phyloP scores from a whole-genome alignment of 2,888 invertebrate species.

The Leucoptera coffeella region DNA sequence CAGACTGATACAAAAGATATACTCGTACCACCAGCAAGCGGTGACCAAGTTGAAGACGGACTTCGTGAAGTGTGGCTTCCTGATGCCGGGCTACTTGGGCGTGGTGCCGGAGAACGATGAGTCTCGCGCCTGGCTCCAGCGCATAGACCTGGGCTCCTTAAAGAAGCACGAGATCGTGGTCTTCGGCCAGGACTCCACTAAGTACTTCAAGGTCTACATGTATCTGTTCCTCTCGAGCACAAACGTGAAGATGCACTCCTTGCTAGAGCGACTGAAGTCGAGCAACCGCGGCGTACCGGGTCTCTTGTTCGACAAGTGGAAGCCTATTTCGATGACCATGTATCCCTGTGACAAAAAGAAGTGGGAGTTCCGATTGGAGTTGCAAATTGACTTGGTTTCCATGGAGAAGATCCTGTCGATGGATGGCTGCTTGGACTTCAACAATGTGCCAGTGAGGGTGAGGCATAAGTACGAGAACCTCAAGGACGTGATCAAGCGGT shows the following conservation, averaged over 20 bases:
- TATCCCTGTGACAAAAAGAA: too few relatives aligned
- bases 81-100: conserved; percentile 21
- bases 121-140: conserved; percentile 21
- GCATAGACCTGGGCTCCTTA: conserved; percentile 18
- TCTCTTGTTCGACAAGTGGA: conserved; percentile 26
- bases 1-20: conserved; percentile 21
- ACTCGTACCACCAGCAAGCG: conserved; percentile 17
- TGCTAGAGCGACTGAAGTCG: conserved; percentile 12
- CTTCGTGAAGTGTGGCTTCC: conserved; percentile 26
- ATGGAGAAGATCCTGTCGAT: conserved; percentile 18
- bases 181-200: conserved; percentile 14
- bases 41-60: conserved; percentile 17
- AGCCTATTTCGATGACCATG: conserved; percentile 5
- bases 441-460: conserved; percentile 11
- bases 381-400: conserved; percentile 26
- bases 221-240: too few relatives aligned
- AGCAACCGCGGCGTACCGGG: conserved; percentile 27
- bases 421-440: conserved; percentile 20
- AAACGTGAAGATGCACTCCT: too few relatives aligned
- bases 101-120: conserved; percentile 26
- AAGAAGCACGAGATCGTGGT: conserved; percentile 16
- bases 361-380: background rate
- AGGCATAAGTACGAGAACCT: conserved; percentile 13
- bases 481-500: conserved; percentile 15
- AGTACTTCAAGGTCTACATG: background rate